phyloP scores from a whole-genome alignment of 2,888 invertebrate genomes.

The Heliconius hortense region DNA sequence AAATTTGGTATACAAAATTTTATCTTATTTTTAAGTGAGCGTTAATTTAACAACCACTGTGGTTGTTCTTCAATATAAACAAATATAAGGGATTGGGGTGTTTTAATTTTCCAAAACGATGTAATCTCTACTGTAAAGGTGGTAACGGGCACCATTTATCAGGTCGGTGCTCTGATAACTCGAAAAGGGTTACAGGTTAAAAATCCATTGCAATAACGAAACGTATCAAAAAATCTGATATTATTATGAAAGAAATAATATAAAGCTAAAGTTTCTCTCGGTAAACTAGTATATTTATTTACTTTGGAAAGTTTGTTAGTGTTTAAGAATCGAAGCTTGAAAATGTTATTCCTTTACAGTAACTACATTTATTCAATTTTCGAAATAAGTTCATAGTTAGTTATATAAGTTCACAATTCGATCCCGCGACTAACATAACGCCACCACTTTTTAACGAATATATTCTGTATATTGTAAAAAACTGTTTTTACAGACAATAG shows the following conservation, averaged over 20 bases:
- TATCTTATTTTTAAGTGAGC: neutral
- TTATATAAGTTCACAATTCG: neutral
- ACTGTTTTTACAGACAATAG: too few species aligned
- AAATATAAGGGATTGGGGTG: conserved; percentile 1
- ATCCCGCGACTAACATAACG: neutral
- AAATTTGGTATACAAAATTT: neutral
- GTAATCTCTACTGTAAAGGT: conserved; percentile 26
- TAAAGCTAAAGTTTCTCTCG: too few species aligned
- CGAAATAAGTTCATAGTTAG: neutral
- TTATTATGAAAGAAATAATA: too few species aligned
- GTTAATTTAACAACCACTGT: neutral
- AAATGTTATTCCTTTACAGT: neutral
- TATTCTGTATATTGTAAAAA: neutral
- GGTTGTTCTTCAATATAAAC: neutral
- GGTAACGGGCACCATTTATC: conserved; percentile 33
- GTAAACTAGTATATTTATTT: too few species aligned
- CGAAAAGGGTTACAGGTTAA: neutral
- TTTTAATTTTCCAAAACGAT: conserved; percentile 26
- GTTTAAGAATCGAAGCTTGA: neutral
- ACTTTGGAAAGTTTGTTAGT: neutral
- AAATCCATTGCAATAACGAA: neutral
- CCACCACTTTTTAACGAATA: neutral
- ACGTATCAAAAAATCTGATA: too few species aligned
- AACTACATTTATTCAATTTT: neutral
- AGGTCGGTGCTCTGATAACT: conserved; percentile 27